Conservation (phyloP, 2,888 invertebrate genomes). For the Lasioglossum lativentre region DNA sequence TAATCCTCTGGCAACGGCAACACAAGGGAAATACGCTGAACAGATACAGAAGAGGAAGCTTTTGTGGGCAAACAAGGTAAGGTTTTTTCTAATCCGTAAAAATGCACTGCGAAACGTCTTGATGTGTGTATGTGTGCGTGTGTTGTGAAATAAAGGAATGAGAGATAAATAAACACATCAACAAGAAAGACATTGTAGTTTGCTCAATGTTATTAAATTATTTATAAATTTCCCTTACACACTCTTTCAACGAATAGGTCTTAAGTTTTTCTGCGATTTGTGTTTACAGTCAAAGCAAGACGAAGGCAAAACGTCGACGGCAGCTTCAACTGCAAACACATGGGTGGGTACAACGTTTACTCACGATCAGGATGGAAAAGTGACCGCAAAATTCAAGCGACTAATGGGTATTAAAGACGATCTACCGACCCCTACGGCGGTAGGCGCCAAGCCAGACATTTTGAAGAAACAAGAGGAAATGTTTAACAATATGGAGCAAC, state of each 20-base stretch:
- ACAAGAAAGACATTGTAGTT: too few species aligned
- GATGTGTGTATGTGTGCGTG: too few species aligned
- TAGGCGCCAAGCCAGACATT: conserved; percentile 86
- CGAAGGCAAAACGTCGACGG: conserved; percentile 81
- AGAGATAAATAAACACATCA: too few species aligned
- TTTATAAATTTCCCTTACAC: too few species aligned
- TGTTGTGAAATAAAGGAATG: too few species aligned
- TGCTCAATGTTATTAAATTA: too few species aligned
- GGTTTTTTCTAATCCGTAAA: background rate
- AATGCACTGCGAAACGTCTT: too few species aligned
- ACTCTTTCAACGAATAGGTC: background rate
- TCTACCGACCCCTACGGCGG: conserved; percentile 80
- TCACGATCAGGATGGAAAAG: conserved; percentile 96
- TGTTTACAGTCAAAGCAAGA: conserved; percentile 76
- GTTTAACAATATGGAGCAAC: conserved; percentile 97
- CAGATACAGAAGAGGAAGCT: conserved; percentile 95
- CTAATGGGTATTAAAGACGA: conserved; percentile 96
- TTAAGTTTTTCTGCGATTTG: background rate
- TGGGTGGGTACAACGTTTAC: conserved; percentile 96
- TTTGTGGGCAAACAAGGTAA: conserved; percentile 93
- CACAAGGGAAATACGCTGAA: conserved; percentile 93
- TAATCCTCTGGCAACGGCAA: conserved; percentile 89
- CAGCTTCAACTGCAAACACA: conserved; percentile 84
- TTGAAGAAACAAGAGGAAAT: conserved; percentile 92
- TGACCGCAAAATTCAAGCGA: conserved; percentile 97